Percentiles rank a stretch among this genome's conserved stretches.
Conservation (phyloP, 2,113 vertebrate genomes). For the Gobius niger region DNA sequence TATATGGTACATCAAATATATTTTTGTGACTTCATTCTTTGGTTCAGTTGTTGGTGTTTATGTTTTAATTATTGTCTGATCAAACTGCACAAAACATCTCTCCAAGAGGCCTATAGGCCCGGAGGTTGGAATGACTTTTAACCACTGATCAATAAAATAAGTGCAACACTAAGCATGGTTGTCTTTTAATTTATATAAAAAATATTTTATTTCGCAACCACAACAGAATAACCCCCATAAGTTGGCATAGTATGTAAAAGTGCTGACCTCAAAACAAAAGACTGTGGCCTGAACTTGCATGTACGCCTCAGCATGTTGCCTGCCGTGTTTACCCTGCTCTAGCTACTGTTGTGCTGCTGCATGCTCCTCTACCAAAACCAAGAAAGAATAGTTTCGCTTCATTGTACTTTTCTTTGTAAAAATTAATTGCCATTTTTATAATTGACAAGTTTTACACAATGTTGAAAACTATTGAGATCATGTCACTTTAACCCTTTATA, state of each 20-base stretch:
- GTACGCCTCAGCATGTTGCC: slow-evolving; percentile 29
- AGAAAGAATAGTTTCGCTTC: background rate
- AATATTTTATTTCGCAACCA: background rate
- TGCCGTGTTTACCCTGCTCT: slow-evolving; percentile 43
- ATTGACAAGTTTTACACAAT: too few species aligned
- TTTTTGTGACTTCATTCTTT: slow-evolving; percentile 58
- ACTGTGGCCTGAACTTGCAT: slow-evolving; percentile 28
- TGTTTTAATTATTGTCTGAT: slow-evolving; percentile 68
- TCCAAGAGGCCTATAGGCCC: slow-evolving; percentile 54
- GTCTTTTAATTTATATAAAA: slow-evolving; percentile 33
- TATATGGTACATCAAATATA: slow-evolving; percentile 69
- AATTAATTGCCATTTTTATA: too few species aligned
- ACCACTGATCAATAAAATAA: slow-evolving; percentile 84
- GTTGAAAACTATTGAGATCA: too few species aligned
- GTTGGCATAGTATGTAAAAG: background rate
- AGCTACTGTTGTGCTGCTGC: slow-evolving; percentile 27
- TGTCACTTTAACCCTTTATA: too few species aligned
- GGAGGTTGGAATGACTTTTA: slow-evolving; percentile 73
- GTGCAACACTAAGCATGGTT: slow-evolving; percentile 72
- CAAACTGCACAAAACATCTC: slow-evolving; percentile 78
- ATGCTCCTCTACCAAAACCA: background rate
- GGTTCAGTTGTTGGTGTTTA: slow-evolving; percentile 65
- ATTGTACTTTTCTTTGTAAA: background rate
- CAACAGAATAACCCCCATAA: too few species aligned
- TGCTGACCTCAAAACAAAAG: slow-evolving; percentile 2